Conservation (phyloP, 2,113 vertebrate genomes). For the Urocolius indicus region DNA sequence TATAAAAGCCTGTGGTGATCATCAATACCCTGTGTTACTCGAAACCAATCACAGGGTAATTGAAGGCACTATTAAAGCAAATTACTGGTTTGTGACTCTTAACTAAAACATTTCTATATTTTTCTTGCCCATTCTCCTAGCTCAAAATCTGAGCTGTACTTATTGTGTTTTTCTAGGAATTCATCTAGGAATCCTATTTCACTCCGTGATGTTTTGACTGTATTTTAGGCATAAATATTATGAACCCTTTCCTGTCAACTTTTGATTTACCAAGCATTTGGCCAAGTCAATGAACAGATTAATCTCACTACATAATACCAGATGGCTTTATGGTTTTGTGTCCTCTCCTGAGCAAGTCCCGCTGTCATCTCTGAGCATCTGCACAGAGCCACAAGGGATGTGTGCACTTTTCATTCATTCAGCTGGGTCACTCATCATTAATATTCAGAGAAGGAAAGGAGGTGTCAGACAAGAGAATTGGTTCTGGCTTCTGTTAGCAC, state of each 20-base stretch:
- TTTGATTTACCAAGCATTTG: slow-evolving; percentile 60
- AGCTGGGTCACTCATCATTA: slow-evolving; percentile 31
- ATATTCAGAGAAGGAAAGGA: background rate
- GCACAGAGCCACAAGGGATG: slow-evolving; percentile 14
- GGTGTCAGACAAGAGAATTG: slow-evolving; percentile 46
- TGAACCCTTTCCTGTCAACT: slow-evolving; percentile 31
- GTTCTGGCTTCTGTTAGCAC: slow-evolving; percentile 52
- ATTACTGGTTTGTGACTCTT: background rate
- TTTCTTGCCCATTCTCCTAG: background rate
- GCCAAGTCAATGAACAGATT: slow-evolving; percentile 48
- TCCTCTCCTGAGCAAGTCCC: slow-evolving; percentile 25
- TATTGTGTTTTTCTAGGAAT: background rate
- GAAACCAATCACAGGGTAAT: background rate
- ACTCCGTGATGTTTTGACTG: background rate
- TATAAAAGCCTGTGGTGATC: background rate
- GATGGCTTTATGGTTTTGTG: slow-evolving; percentile 38
- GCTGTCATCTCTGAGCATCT: slow-evolving; percentile 66
- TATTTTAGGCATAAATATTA: slow-evolving; percentile 35
- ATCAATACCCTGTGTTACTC: background rate
- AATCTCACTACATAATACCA: slow-evolving; percentile 25
- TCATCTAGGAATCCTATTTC: background rate
- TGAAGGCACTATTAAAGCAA: background rate
- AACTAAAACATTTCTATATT: background rate
- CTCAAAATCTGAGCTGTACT: background rate
- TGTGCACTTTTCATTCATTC: slow-evolving; percentile 65